Base-by-base conservation (phyloP, 2,113 vertebrate genomes). In the Rhagologus leucostigma region DNA sequence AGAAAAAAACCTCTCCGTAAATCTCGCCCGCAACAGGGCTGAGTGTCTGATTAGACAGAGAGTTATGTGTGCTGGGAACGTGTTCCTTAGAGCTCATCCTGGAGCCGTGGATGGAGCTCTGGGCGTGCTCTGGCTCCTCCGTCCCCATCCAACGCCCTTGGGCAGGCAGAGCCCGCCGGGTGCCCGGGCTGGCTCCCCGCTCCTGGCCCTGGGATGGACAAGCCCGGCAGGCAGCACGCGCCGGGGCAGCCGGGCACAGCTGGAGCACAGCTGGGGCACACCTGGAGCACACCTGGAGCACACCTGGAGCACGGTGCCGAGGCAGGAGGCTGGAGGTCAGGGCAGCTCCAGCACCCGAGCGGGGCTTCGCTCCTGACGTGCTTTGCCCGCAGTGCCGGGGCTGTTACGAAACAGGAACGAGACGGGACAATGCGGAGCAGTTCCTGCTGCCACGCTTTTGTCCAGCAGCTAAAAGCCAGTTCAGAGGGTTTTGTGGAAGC, bases 41-140 rank as follows among this genome's bases (percentile, higher is more conserved):
- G 92, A 63, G 77, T 91, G 86, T 52, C 92, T 91, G 91, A 87
- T 96, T 87, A 94, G 93, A 88, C 89, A 78, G 56, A 63, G 76
- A 74, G 64, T 63, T 67, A 33, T 32, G 24, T 16, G 44, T 0
- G 1, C 64, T 46, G 23, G 70, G 44, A 49, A 16, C 0, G 22
- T 23, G 62, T 30, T 69, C 78, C 63, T 47, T 42, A 55, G 78
- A 24, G 55, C 39, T 39, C 50, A 7, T 50, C 69, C 74, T 2
- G 1, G 35, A 21, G 65, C 39, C 0, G 0, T 26, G 52, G 55
- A 27, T 0, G 1, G 59, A 27, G 47, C 41, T 33, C 7, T 1
- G 0, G 2, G 17, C 0, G 5, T 23, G 65, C 5, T 16, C 32
- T 11, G 59, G 52, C 53, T 71, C 33, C 76, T 91, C 33, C 50